Conservation (phyloP, 2,113 vertebrate species). For the Lynx canadensis region DNA sequence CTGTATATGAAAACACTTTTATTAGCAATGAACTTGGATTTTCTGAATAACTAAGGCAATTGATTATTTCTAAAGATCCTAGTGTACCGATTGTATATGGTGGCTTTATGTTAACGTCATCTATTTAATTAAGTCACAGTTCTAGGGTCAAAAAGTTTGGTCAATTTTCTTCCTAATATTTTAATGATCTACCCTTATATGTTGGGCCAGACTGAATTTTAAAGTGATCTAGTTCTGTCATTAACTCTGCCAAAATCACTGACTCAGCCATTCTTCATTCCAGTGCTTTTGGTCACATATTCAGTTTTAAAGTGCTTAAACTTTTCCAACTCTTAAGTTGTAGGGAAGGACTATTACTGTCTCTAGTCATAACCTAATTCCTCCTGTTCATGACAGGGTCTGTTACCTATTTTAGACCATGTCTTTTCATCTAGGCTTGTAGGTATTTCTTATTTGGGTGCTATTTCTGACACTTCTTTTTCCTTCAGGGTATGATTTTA, state of each 20-base stretch:
- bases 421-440: slow-evolving; percentile 21
- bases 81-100: not conserved
- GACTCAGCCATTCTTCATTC: slow-evolving; percentile 61
- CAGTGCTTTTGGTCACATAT: not conserved
- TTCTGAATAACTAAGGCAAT: not conserved
- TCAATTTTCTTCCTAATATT: slow-evolving; percentile 9
- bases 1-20: not conserved
- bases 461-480: slow-evolving; percentile 57
- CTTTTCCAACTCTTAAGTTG: slow-evolving; percentile 45
- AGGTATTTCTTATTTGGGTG: slow-evolving; percentile 37
- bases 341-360: slow-evolving; percentile 48
- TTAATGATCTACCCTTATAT: not conserved
- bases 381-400: slow-evolving; percentile 49
- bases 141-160: slow-evolving; percentile 2
- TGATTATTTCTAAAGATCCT: not conserved
- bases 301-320: slow-evolving; percentile 50
- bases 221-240: slow-evolving; percentile 63
- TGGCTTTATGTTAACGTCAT: not conserved
- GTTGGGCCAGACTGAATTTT: not conserved
- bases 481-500: slow-evolving; percentile 69
- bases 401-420: slow-evolving; percentile 44
- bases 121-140: not conserved
- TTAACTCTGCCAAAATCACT: slow-evolving; percentile 54
- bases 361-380: slow-evolving; percentile 74
- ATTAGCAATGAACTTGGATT: not conserved